Percentiles rank a stretch among this genome's conserved stretches.
phyloP scores from a whole-genome alignment of 2,888 invertebrate species.

The Coelopa pilipes region DNA sequence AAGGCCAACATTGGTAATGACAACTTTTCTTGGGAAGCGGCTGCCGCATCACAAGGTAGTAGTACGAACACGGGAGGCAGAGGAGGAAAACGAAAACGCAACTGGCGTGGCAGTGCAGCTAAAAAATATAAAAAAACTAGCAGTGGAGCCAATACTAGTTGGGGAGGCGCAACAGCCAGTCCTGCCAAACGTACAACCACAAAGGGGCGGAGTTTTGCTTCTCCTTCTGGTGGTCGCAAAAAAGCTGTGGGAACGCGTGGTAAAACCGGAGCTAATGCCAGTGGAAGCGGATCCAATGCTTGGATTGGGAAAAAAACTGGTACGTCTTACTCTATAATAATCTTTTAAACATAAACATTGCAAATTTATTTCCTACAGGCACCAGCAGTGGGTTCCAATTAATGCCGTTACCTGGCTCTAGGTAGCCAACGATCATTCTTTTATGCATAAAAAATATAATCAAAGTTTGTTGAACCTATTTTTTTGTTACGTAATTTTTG shows the following conservation, averaged over 20 bases:
- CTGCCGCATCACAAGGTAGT: conserved; percentile 49
- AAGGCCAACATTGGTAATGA: conserved; percentile 41
- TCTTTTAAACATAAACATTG: neutral
- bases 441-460: too few species aligned
- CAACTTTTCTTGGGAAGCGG: conserved; percentile 53
- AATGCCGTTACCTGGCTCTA: conserved; percentile 62
- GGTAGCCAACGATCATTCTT: conserved; percentile 41
- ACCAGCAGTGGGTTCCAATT: conserved; percentile 55
- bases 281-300: conserved; percentile 34
- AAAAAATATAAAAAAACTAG: conserved; percentile 49
- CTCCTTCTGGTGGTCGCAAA: conserved; percentile 26
- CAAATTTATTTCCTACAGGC: conserved; percentile 44
- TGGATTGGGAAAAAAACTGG: conserved; percentile 58
- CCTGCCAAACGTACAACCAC: conserved; percentile 37
- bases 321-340: conserved; percentile 17
- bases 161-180: conserved; percentile 43
- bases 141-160: conserved; percentile 40
- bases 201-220: conserved; percentile 38
- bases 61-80: conserved; percentile 39
- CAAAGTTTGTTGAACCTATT: too few species aligned
- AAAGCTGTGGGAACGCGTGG: conserved; percentile 27
- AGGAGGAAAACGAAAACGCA: conserved; percentile 59
- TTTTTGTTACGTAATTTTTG: too few species aligned
- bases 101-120: conserved; percentile 50
- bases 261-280: conserved; percentile 33